Base-by-base conservation (phyloP, 2,797 vertebrate species). In the Novumbra hubbsi region DNA sequence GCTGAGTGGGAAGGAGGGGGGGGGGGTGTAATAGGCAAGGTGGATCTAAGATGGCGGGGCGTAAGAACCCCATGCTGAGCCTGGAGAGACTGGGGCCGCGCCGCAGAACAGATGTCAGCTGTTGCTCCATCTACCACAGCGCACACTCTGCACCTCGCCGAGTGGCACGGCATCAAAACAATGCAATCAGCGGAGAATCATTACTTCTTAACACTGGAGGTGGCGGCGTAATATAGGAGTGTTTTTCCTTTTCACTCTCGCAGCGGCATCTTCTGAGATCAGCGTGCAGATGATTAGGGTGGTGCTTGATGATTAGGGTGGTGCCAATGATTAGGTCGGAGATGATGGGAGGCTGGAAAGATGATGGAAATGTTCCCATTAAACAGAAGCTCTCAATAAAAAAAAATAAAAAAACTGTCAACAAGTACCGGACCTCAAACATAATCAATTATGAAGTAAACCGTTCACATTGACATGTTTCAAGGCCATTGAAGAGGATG, bases 51-150 rank as follows among this genome's bases (percentile, higher is more conserved):
- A 30, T 32, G 14, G 62, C 15, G 16, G 16, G 62, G 62, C 15
- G 28, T 28, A 63, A 30, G 24, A 63, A 28, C 60, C 1, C 60
- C 60, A 30, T 28, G 60, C 60, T 30, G 60, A 28, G 60, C 8
- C 60, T 28, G 21, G 21, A 63, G 60, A 63, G 60, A 63, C 60
- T n/a, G 5, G 24, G 60, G 60, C 24, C 60, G 60, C 60, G 5
- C 27, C 12, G 27, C 60, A 63, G 12, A 63, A 63, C 60, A 63
- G 60, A 30, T 63, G 60, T 63, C 60, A 63, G 28, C 62, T 64
- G 62, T 21, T 32, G 27, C 62, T 57, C 55, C n/a, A 5, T 4
- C 55, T n/a, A 12, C n/a, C 9, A 57, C 55, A 32, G 27, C 62
- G 3, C 28, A 3, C 62, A 32, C 27, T 28, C 28, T 27, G 62